Evolutionary conservation across 1,140 invertebrate species (phyloP), one percentile per base, ranked within the genome.

Genomic region (Cydia fagiglandana): DNA sequence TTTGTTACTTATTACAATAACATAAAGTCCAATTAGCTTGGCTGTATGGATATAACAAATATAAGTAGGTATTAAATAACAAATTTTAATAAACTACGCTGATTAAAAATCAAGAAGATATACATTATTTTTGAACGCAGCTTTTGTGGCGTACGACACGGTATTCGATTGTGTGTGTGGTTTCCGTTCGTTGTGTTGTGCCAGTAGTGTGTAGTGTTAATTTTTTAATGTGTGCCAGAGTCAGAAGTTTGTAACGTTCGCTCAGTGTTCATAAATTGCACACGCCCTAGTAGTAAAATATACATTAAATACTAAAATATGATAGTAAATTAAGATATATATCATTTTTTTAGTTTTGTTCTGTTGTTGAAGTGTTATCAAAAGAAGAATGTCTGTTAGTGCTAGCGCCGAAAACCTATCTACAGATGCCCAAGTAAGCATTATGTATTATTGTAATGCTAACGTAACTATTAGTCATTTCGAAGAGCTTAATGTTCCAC

Each of bases 331-430:
- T 89, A 76, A 84, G 81, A 80, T 74, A 83, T 81, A 79, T 77
- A 77, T 75, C 79, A 61, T 3, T 66, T 75, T 76, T 61, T 81
- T 81, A 73, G 73, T 74, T 82, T 85, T 74, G 61, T 77, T 80
- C 73, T 83, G 61, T 84, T 79, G 76, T 75, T 79, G 68, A 82
- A 50, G 76, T 73, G n/a, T 17, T 66, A 12, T 20, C 56, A 24
- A 74, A 34, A 45, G 17, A 79, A 93, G 70, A 81, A 95, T 95
- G 95, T 95, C 95, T 81, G 87, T 95, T n/a, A 95, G 94, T 88
- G 94, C 95, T 28, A 95, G 94, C 88, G 94, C 94, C 13, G 95
- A 95, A 84, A 95, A 95, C 89, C 89, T 95, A 79, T 93, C 94
- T 41, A 92, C 91, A 30, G 95, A 95, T 79, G 91, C 93, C 79